These are phyloP conservation scores for Melieria picta DNA, from an alignment of 2,888 invertebrate genomes.

Conservation along the genomic window DNA sequence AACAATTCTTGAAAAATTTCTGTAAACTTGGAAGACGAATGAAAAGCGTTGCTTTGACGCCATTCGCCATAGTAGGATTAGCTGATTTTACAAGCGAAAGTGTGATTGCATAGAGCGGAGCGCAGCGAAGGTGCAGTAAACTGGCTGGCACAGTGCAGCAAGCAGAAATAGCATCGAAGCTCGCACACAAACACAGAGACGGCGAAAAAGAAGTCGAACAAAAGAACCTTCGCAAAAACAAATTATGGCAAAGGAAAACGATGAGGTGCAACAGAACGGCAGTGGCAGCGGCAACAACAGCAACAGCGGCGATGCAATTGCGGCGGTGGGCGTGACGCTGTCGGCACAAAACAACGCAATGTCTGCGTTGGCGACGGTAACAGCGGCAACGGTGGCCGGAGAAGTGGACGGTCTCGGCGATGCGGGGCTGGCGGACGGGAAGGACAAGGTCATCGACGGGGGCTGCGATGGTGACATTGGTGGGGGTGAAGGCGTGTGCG, in stretches of 20 bases:
- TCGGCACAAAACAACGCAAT: background rate
- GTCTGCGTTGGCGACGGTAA: background rate
- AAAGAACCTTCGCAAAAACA: slow-evolving; percentile 33
- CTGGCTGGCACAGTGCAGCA: slow-evolving; percentile 6
- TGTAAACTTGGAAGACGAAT: slow-evolving; percentile 21
- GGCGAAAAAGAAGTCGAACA: slow-evolving; percentile 30
- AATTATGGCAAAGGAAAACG: slow-evolving; percentile 62
- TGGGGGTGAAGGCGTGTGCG: slow-evolving; percentile 13
- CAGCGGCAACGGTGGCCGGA: background rate
- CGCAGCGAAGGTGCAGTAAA: slow-evolving; percentile 17
- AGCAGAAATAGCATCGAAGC: slow-evolving; percentile 20
- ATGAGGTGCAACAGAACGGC: slow-evolving; percentile 49
- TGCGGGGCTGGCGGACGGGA: slow-evolving; percentile 7
- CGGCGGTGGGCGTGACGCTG: slow-evolving; percentile 24
- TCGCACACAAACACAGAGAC: slow-evolving; percentile 16
- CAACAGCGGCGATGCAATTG: background rate
- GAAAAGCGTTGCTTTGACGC: no score
- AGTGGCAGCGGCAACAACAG: slow-evolving; percentile 24
- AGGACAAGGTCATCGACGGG: slow-evolving; percentile 12
- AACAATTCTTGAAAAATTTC: slow-evolving; percentile 29
- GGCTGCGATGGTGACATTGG: slow-evolving; percentile 12
- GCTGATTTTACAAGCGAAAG: no score
- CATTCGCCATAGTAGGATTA: no score
- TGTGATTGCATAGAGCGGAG: background rate
- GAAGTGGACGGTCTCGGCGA: slow-evolving; percentile 13